Base-by-base conservation (phyloP, 2,113 vertebrate genomes). In the Thalassarche chlororhynchos region DNA sequence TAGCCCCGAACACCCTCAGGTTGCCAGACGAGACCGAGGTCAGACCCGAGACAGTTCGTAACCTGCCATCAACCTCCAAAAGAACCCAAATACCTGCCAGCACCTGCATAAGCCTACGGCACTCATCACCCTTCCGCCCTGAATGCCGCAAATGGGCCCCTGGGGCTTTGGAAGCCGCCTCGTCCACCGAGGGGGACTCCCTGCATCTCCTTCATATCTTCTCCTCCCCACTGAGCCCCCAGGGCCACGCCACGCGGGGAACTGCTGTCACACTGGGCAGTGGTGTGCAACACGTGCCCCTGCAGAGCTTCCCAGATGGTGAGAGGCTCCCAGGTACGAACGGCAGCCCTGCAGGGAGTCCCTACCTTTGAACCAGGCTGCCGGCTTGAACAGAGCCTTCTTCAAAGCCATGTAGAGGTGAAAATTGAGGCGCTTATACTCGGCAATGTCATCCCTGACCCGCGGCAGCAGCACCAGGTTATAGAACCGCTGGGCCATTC, bases 331-430 rank as follows among this genome's bases (percentile, higher is more conserved):
- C 8, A 6, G 17, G 32, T 2, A 24, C 4, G 4, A 46, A 9
- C 1, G 0, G 23, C 4, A 5, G 52, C 28, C 26, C 76, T 6
- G 16, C 51, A n/a, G 51, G 49, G 75, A n/a, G 32, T 4, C 47
- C 89, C 31, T 61, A 99, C 99, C 99, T 99, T 99, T 99, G 95
- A 99, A 99, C 99, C 99, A 99, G 8, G 99, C 99, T 8, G 99
- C 99, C 0, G 99, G 99, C 81, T 99, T 99, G 97, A 99, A 99
- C 51, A 99, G 97, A 23, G 99, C 99, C 92, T 99, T 99, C 98
- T 99, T 99, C 74, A 99, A 97, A 5, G 99, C 99, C 90, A 99
- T 99, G 97, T 99, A 99, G 12, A 99, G 99, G 92, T 99, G 99
- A 81, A 99, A 99, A 92, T 99, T 99, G 74, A 99, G 99, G 49